phyloP scores from a whole-genome alignment of 2,888 invertebrate genomes.

The Drosophila neoperkinsi region DNA sequence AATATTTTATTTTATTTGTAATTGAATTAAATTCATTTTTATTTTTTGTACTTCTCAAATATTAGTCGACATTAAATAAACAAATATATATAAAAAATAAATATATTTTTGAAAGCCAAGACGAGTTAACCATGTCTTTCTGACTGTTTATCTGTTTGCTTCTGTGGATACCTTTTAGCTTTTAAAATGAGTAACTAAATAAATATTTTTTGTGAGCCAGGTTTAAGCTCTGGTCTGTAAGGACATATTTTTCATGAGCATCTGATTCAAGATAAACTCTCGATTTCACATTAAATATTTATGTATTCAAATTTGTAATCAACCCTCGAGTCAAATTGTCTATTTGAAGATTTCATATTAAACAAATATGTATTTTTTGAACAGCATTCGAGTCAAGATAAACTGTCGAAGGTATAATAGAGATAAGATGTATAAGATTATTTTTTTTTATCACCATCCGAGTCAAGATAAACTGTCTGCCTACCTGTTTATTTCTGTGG shows the following conservation, averaged over 20 bases:
- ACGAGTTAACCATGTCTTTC: neutral
- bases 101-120: too few relatives aligned
- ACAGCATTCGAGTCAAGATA: neutral
- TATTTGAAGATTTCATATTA: too few relatives aligned
- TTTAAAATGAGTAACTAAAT: neutral
- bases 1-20: neutral
- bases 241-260: neutral
- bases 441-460: neutral
- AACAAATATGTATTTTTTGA: neutral
- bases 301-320: neutral
- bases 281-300: neutral
- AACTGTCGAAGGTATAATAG: neutral
- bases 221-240: neutral
- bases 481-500: neutral
- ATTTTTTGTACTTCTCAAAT: neutral
- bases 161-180: neutral
- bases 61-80: neutral
- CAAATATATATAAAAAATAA: neutral
- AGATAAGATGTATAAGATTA: neutral
- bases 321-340: too few relatives aligned
- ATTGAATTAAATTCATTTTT: neutral
- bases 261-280: neutral
- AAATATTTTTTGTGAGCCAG: neutral
- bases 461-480: neutral
- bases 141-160: neutral